Evolutionary conservation across 2,113 vertebrate species (phyloP).

Genomic region (Hydrolagus affinis): DNA sequence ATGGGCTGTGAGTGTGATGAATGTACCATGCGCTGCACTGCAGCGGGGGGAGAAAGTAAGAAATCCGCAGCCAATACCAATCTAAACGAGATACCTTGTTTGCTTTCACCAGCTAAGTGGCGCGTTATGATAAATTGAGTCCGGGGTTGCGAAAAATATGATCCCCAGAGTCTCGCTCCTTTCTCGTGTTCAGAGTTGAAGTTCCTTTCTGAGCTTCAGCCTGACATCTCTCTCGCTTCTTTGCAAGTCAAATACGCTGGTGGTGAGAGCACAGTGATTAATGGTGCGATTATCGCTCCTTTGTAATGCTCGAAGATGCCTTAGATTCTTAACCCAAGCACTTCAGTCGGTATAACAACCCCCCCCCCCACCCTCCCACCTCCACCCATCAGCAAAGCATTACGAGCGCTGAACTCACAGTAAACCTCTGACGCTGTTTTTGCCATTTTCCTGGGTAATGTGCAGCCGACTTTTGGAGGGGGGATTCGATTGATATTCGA

Average conservation of each 20-base stretch:
- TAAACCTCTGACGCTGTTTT: neutral
- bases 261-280: slow-evolving; percentile 16
- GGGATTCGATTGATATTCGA: slow-evolving; percentile 18
- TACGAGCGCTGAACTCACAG: neutral
- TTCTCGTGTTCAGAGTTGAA: slow-evolving; percentile 15
- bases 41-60: no score
- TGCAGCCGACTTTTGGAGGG: neutral
- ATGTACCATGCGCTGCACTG: no score
- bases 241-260: slow-evolving; percentile 22
- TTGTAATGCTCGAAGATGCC: neutral
- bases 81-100: neutral
- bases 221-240: slow-evolving; percentile 12
- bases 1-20: no score
- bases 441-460: neutral
- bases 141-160: neutral
- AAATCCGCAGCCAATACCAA: no score
- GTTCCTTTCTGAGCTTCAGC: neutral
- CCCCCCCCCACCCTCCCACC: no score
- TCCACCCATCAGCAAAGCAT: neutral
- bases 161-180: neutral
- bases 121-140: neutral
- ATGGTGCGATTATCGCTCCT: neutral
- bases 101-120: neutral
- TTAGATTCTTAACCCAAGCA: slow-evolving; percentile 20
- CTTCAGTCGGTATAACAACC: neutral